Evolutionary conservation across 2,888 invertebrate species (phyloP), one percentile per base, ranked within the genome.

Genomic region (Hirtodrosophila trivittata): DNA sequence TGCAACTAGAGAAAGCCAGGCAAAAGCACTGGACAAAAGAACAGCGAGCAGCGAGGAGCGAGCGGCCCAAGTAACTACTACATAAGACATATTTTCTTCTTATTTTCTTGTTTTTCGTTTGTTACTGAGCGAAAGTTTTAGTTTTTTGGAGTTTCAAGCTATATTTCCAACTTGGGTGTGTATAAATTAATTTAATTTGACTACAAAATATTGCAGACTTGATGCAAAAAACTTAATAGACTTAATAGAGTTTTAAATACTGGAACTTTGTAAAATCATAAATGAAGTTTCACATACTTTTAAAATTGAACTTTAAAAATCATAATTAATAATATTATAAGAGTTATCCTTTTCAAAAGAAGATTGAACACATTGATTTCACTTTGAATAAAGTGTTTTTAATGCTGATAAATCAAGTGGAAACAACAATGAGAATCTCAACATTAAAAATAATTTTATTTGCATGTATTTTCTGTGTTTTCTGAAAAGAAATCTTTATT

Each of bases 181-280:
- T 60, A 80, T 76, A 66, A 73, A 73, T 85, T 77, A 74, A 86
- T 80, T 86, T 67, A 80, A 86, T 86, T 80, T 74, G 63, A 64
- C 59, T 70, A 49, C 64, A 65, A 75, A 86, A 83, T 83, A 81
- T 81, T 68, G 75, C 77, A 28, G 37, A 54, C 64, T 46, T 43
- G 59, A 72, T 63, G 38, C 67, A 67, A 28, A 51, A 76, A 41
- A 39, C 18, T 2, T 21, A 21, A 21, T 21, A 21, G 18, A 21
- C 18, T 47, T 54, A 74, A 70, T 57, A 21, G 50, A 42, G 42
- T 63, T 69, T 54, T 54, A 69, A 69, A 50, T 70, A 41, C 28
- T 50, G n/a, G 0, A 74, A 70, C 62, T 49, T 41, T 28, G 12
- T 10, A 25, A 37, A 42, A 64, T 45, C 49, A 46, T 39, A 46